Evolutionary conservation across 2,888 invertebrate species (phyloP).

Genomic region (Plebejus melissa): DNA sequence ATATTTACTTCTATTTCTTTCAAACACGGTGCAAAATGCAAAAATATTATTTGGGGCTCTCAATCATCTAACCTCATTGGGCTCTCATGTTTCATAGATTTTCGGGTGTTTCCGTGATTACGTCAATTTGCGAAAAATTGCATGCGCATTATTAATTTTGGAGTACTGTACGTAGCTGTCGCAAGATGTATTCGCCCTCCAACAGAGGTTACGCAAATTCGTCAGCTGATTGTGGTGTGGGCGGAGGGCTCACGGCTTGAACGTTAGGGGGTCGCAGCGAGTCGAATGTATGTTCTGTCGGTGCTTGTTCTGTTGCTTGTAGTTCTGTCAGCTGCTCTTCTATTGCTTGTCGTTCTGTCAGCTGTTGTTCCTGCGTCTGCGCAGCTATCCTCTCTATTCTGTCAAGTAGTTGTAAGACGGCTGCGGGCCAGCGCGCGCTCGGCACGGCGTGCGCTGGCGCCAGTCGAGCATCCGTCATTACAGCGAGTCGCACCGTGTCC

Average conservation of each 20-base stretch:
- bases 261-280: slow-evolving; percentile 12
- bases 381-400: slow-evolving; percentile 48
- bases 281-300: not conserved
- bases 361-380: not conserved
- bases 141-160: too few relatives aligned
- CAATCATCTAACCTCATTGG: too few relatives aligned
- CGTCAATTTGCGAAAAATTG: too few relatives aligned
- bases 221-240: not conserved
- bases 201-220: not conserved
- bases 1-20: too few relatives aligned
- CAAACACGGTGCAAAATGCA: too few relatives aligned
- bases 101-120: too few relatives aligned
- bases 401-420: slow-evolving; percentile 58
- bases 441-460: slow-evolving; percentile 81
- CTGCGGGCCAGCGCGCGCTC: slow-evolving; percentile 64
- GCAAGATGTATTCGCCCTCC: too few relatives aligned
- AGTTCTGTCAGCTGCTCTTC: not conserved
- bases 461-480: slow-evolving; percentile 86
- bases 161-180: too few relatives aligned
- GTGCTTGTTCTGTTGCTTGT: not conserved
- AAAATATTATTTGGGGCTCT: too few relatives aligned
- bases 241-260: slow-evolving; percentile 15
- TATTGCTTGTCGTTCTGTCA: not conserved
- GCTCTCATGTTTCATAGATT: too few relatives aligned
- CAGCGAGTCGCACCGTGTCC: slow-evolving; percentile 81